Conservation (phyloP, 2,113 vertebrate species). For the Crotalus horridus region DNA sequence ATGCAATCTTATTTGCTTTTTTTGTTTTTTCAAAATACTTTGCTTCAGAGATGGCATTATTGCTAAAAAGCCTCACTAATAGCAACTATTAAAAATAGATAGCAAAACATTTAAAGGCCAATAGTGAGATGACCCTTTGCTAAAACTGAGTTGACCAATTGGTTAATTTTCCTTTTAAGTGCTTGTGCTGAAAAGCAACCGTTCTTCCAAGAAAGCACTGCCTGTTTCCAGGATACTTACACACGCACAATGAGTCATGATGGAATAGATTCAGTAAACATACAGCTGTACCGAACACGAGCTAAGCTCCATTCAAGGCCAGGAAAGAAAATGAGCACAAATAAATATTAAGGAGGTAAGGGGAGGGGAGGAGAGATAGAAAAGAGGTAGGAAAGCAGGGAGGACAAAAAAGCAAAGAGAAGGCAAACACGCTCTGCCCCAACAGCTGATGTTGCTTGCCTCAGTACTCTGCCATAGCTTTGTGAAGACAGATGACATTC, state of each 20-base stretch:
- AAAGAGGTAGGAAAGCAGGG: slow-evolving; percentile 41
- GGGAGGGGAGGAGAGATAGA: slow-evolving; percentile 47
- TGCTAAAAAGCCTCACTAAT: slow-evolving; percentile 65
- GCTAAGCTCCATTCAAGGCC: slow-evolving; percentile 86
- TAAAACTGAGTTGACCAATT: slow-evolving; percentile 74
- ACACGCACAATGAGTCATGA: slow-evolving; percentile 86
- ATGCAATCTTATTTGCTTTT: slow-evolving; percentile 49
- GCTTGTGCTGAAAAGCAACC: slow-evolving; percentile 80
- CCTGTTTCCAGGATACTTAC: slow-evolving; percentile 88
- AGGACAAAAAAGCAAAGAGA: slow-evolving; percentile 14
- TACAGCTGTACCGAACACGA: slow-evolving; percentile 84
- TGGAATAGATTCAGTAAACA: slow-evolving; percentile 87
- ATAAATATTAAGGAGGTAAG: slow-evolving; percentile 87
- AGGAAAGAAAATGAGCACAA: slow-evolving; percentile 88
- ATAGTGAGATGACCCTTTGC: slow-evolving; percentile 70
- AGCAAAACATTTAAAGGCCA: slow-evolving; percentile 72
- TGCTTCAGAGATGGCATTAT: slow-evolving; percentile 64
- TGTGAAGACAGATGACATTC: slow-evolving; percentile 88
- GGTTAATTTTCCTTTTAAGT: slow-evolving; percentile 84
- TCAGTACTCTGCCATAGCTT: slow-evolving; percentile 81
- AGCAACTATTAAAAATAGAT: slow-evolving; percentile 72
- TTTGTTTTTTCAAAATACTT: slow-evolving; percentile 47
- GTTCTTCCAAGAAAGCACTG: slow-evolving; percentile 85
- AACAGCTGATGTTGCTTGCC: slow-evolving; percentile 74
- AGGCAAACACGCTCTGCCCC: slow-evolving; percentile 75